phyloP scores from a whole-genome alignment of 2,888 invertebrate species.

The Siphonodentalium dalli region DNA sequence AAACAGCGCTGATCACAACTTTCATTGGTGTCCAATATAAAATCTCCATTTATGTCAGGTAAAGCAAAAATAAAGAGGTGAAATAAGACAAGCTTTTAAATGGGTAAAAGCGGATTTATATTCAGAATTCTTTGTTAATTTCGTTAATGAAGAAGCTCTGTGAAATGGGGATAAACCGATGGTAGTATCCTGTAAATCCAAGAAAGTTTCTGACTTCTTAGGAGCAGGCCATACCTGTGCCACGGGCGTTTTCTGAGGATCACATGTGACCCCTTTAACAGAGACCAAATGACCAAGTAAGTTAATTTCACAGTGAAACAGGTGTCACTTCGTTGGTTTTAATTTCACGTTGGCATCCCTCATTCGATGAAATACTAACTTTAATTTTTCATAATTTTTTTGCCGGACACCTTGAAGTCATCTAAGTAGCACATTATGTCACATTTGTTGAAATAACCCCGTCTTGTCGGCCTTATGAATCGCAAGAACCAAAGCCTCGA shows the following conservation, averaged over 20 bases:
- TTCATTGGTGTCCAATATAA: slow-evolving; percentile 7
- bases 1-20: background rate
- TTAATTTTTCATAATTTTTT: slow-evolving; percentile 5
- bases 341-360: slow-evolving; percentile 7
- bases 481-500: too few relatives aligned
- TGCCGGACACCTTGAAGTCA: slow-evolving; percentile 13
- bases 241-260: background rate
- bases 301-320: slow-evolving; percentile 2
- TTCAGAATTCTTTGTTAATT: slow-evolving; percentile 1
- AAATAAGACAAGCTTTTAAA: background rate
- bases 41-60: background rate
- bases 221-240: slow-evolving; percentile 3
- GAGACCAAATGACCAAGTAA: slow-evolving; percentile 9
- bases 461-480: too few relatives aligned
- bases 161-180: background rate
- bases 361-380: background rate
- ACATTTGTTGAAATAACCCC: too few relatives aligned
- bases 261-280: background rate
- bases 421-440: slow-evolving; percentile 19
- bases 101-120: slow-evolving; percentile 5
- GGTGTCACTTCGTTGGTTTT: slow-evolving; percentile 3
- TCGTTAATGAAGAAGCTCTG: background rate
- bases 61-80: slow-evolving; percentile 3
- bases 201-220: slow-evolving; percentile 1
- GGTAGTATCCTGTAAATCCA: slow-evolving; percentile 2